Percentiles rank a stretch among this genome's conserved stretches.
phyloP scores from a whole-genome alignment of 35 echinoderm and acorn worm species.

The Amphiura filiformis region DNA sequence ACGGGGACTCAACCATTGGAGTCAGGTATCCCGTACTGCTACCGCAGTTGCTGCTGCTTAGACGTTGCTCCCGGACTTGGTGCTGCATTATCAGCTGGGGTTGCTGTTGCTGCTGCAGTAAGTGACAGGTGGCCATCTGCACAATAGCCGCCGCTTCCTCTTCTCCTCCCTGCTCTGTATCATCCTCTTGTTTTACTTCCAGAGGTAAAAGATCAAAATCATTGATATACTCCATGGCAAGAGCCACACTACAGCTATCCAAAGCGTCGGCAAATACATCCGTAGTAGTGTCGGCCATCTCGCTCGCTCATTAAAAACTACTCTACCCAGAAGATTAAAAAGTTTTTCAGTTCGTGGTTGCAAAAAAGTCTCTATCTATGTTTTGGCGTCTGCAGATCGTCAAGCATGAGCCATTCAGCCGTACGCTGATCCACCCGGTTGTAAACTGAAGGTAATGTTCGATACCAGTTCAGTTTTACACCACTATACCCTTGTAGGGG shows the following conservation, averaged over 20 bases:
- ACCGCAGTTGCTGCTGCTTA: neutral
- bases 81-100: neutral
- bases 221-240: constrained; percentile 89
- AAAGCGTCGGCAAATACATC: neutral
- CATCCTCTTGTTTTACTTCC: constrained; percentile 61
- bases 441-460: neutral
- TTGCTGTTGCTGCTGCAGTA: neutral
- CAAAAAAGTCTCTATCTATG: neutral
- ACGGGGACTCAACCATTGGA: constrained; percentile 50
- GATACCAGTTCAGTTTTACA: neutral
- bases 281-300: neutral
- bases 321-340: neutral
- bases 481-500: constrained; percentile 10
- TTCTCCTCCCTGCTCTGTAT: constrained; percentile 8
- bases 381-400: no score
- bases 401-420: neutral
- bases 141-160: neutral
- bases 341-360: neutral
- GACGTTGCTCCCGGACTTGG: constrained; percentile 2
- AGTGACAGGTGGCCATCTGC: neutral
- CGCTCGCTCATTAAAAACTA: neutral
- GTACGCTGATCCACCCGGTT: neutral
- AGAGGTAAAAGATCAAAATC: constrained; percentile 81
- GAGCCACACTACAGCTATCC: constrained; percentile 27
- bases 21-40: constrained; percentile 39